Conservation (phyloP, 2,888 invertebrate species). For the Teleiodes luculella region DNA sequence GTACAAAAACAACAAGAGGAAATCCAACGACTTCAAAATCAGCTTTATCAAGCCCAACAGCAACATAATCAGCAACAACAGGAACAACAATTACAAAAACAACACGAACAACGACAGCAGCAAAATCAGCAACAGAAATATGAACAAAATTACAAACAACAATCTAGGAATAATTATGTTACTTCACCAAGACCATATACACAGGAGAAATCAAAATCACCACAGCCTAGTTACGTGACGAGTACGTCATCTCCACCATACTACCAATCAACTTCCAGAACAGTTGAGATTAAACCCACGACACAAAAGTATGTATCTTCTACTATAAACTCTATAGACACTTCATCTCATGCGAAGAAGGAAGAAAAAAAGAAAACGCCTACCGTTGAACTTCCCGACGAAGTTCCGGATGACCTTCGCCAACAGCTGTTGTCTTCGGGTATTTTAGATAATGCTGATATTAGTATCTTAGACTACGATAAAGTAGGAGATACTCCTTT, state of each 20-base stretch:
- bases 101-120: slow-evolving; percentile 38
- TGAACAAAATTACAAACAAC: slow-evolving; percentile 36
- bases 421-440: slow-evolving; percentile 91
- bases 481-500: slow-evolving; percentile 91
- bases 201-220: slow-evolving; percentile 58
- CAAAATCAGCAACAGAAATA: slow-evolving; percentile 33
- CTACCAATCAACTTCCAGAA: slow-evolving; percentile 65
- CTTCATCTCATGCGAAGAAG: slow-evolving; percentile 61
- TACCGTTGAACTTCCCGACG: slow-evolving; percentile 84
- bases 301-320: slow-evolving; percentile 73
- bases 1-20: slow-evolving; percentile 76
- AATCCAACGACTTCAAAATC: slow-evolving; percentile 68
- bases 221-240: slow-evolving; percentile 45
- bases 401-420: slow-evolving; percentile 91
- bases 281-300: slow-evolving; percentile 70
- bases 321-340: slow-evolving; percentile 66
- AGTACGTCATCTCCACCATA: slow-evolving; percentile 57
- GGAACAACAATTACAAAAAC: slow-evolving; percentile 33
- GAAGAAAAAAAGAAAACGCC: slow-evolving; percentile 79
- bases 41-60: slow-evolving; percentile 59
- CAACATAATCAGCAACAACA: slow-evolving; percentile 47
- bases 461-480: slow-evolving; percentile 91
- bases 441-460: slow-evolving; percentile 91
- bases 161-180: slow-evolving; percentile 37
- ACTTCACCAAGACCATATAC: slow-evolving; percentile 61